Evolutionary conservation across 2,113 vertebrate genomes (phyloP).

Genomic region (Cyanistes caeruleus): DNA sequence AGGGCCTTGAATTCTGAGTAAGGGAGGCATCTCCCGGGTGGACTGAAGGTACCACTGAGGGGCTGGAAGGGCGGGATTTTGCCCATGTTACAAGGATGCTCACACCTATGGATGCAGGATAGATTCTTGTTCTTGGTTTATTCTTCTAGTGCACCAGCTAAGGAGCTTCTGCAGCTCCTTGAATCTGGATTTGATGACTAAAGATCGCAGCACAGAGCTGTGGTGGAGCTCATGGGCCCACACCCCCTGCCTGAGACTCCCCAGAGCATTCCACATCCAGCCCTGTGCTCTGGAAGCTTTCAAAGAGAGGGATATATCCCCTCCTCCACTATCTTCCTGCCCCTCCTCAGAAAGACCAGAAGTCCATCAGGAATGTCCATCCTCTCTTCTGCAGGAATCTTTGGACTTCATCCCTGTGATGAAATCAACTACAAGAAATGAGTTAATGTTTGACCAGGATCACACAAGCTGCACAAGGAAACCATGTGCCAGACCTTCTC

Average conservation of each 20-base stretch:
- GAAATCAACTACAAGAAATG: background rate
- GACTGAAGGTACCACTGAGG: background rate
- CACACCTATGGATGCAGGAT: accelerated
- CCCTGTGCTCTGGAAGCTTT: background rate
- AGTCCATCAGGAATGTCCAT: background rate
- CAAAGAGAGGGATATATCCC: background rate
- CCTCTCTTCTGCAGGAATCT: background rate
- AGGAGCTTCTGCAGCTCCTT: background rate
- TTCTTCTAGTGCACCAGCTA: background rate
- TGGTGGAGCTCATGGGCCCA: background rate
- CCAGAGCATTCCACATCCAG: background rate
- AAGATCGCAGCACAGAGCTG: background rate
- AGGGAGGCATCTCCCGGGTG: background rate
- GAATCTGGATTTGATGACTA: background rate
- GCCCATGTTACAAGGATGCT: background rate
- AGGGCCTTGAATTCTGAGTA: background rate
- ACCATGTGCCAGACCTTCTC: background rate
- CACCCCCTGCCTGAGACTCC: background rate
- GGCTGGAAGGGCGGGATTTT: background rate
- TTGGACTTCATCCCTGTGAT: constrained; percentile 65
- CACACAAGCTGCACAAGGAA: background rate
- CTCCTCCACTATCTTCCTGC: background rate
- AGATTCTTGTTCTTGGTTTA: background rate
- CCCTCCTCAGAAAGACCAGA: constrained; percentile 1
- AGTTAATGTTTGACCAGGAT: constrained; percentile 72